These are phyloP conservation scores for Acrobeloides nanus DNA, from an alignment of 2,888 invertebrate genomes.

Conservation along the genomic window DNA sequence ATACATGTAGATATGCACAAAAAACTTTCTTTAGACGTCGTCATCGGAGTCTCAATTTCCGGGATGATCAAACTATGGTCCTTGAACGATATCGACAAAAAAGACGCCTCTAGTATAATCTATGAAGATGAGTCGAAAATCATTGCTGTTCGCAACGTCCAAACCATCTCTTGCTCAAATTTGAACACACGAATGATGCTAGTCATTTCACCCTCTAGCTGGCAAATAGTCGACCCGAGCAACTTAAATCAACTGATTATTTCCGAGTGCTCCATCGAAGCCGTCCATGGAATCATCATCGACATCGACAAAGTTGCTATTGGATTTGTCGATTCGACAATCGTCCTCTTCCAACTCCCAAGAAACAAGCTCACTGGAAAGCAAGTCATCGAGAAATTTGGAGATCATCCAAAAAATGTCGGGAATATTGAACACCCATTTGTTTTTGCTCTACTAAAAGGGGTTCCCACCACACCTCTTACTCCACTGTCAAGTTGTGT, in stretches of 20 bases:
- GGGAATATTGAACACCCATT: conserved; percentile 37
- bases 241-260: conserved; percentile 64
- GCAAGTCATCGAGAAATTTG: conserved; percentile 28
- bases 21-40: conserved; percentile 26
- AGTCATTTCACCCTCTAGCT: conserved; percentile 90
- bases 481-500: conserved; percentile 16
- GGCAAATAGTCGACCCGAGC: conserved; percentile 80
- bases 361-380: conserved; percentile 68
- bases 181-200: conserved; percentile 92
- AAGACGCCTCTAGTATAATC: conserved; percentile 55
- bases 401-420: conserved; percentile 26
- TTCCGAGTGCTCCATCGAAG: conserved; percentile 29
- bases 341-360: conserved; percentile 87
- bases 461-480: conserved; percentile 11
- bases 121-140: conserved; percentile 96
- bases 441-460: conserved; percentile 40
- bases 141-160: conserved; percentile 83
- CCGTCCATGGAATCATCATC: conserved; percentile 46
- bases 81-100: conserved; percentile 41
- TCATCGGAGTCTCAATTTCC: conserved; percentile 48
- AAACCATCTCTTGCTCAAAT: conserved; percentile 79
- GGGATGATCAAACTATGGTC: conserved; percentile 54
- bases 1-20: too few relatives aligned
- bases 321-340: conserved; percentile 91
- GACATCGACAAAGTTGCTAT: conserved; percentile 67